Percentiles rank a stretch among this genome's conserved stretches.
phyloP scores from a whole-genome alignment of 2,797 vertebrate species.

The Neosilurus mollespiculum region DNA sequence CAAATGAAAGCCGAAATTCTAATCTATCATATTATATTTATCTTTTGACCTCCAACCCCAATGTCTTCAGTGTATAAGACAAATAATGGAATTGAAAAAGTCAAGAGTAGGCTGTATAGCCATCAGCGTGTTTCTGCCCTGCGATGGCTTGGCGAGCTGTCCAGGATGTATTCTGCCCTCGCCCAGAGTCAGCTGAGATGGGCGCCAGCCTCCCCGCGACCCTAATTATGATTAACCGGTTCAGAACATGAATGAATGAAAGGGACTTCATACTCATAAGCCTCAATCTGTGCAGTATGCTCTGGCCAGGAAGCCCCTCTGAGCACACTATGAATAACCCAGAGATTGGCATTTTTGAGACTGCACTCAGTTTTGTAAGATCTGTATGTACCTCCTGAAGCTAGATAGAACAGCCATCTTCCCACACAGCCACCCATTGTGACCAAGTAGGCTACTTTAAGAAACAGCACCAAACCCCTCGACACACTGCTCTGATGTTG shows the following conservation, averaged over 20 bases:
- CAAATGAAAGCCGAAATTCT: background rate
- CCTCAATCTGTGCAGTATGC: constrained; percentile 46
- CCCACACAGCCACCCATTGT: constrained; percentile 66
- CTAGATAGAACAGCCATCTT: constrained; percentile 69
- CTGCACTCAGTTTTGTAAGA: constrained; percentile 52
- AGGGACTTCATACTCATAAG: background rate
- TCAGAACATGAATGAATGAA: no score
- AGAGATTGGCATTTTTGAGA: constrained; percentile 52
- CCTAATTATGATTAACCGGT: no score
- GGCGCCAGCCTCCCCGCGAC: no score
- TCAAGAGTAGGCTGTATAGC: no score
- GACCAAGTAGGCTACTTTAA: constrained; percentile 60
- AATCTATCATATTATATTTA: background rate
- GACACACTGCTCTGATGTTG: constrained; percentile 52
- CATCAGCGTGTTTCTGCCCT: no score
- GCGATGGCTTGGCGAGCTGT: no score
- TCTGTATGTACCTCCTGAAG: constrained; percentile 66
- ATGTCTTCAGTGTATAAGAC: background rate
- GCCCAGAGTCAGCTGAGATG: no score
- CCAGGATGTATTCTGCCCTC: no score
- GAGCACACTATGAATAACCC: constrained; percentile 68
- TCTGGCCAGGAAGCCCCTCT: constrained; percentile 58
- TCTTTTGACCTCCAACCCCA: background rate
- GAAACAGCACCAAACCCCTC: constrained; percentile 57
- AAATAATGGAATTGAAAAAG: background rate